Evolutionary conservation across 2,113 vertebrate genomes (phyloP), one percentile per base, ranked within the genome.

Genomic region (Solenodon paradoxus): DNA sequence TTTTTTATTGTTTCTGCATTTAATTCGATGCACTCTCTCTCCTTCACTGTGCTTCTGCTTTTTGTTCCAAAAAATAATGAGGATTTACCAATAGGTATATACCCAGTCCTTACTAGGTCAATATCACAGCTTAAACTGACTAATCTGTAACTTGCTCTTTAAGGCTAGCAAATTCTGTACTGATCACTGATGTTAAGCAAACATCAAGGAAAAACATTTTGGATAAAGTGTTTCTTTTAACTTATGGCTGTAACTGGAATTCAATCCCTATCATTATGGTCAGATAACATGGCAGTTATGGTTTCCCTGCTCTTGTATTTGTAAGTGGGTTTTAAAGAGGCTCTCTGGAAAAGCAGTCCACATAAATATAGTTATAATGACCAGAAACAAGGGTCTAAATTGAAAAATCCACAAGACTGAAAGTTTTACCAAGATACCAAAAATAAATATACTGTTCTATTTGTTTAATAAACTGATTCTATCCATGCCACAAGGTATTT

Each of bases 261-360:
- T 57, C 94, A 75, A 75, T 45, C 72, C 94, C 96, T 59, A 55
- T 96, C 68, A 95, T 96, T 97, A 83, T 95, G 96, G 97, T 95
- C 72, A 96, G 74, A 94, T 95, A 95, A 96, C 92, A 96, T 87
- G 94, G 96, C 92, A 92, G 87, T 95, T 95, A 90, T 32, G 96
- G 97, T 96, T 96, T 95, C 90, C 74, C 40, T 75, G 47, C 57
- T 92, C 87, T 94, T 95, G 78, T 95, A 90, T 92, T 91, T 97
- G 63, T 81, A 96, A 95, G 92, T 95, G 69, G n/a, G 84, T 96
- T 96, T 92, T 88, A 74, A 97, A 95, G 88, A 94, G 87, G 61
- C 24, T 94, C 92, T 69, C 86, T 96, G 71, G 85, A 95, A 85
- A 94, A 92, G 92, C 55, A 92, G 66, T 94, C 94, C 93, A 94